Conservation (phyloP, 2,888 invertebrate genomes). For the Xestia xanthographa region DNA sequence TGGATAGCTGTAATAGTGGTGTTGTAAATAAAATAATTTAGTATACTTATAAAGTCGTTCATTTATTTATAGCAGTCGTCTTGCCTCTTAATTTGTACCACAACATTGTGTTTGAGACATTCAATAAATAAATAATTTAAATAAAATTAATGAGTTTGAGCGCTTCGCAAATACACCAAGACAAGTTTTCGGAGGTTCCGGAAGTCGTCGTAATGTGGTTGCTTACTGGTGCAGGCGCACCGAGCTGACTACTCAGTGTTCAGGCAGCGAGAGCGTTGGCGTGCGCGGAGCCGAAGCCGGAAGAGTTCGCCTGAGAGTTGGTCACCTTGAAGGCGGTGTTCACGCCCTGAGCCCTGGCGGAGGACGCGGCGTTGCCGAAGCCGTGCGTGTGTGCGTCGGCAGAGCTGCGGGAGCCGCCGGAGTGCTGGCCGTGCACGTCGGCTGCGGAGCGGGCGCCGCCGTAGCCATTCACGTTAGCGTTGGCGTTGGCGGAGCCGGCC, state of each 20-base stretch:
- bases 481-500: conserved; percentile 72
- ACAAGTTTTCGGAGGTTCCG: conserved; percentile 79
- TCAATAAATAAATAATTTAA: conserved; percentile 62
- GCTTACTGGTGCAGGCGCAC: conserved; percentile 65
- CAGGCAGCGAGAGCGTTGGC: conserved; percentile 80
- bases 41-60: conserved; percentile 35
- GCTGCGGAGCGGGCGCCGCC: conserved; percentile 74
- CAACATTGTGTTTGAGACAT: conserved; percentile 54
- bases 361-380: conserved; percentile 77
- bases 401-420: conserved; percentile 77
- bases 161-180: conserved; percentile 85
- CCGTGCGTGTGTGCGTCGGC: conserved; percentile 79
- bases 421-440: conserved; percentile 77
- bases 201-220: conserved; percentile 87
- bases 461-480: conserved; percentile 73
- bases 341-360: conserved; percentile 77
- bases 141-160: conserved; percentile 64
- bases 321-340: conserved; percentile 77
- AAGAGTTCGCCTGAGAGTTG: conserved; percentile 78
- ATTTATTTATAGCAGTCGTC: conserved; percentile 57
- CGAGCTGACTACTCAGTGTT: conserved; percentile 67
- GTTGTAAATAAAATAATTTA: conserved; percentile 55
- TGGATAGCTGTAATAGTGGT: neutral
- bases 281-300: conserved; percentile 77
- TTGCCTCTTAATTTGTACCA: neutral